Conservation (phyloP, 2,797 vertebrate genomes). For the Galagoides demidoff region DNA sequence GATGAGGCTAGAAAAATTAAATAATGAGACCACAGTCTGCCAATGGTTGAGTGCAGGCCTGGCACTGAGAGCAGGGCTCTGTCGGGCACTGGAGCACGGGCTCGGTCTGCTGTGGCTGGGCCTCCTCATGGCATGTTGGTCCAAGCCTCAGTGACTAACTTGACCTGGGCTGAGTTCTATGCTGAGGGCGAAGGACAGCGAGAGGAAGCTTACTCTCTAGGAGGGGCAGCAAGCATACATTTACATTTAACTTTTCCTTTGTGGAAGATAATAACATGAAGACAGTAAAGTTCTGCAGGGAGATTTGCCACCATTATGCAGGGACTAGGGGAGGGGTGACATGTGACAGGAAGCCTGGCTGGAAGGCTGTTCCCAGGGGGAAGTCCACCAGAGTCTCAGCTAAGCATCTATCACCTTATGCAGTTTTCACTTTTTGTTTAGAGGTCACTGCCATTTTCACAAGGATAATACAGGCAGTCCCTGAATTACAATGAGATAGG, state of each 20-base stretch:
- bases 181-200: not conserved
- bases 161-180: not conserved
- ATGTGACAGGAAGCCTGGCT: not conserved
- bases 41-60: not conserved
- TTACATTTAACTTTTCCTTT: not conserved
- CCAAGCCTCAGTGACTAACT: not conserved
- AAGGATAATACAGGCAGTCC: not conserved
- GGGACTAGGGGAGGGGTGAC: too few relatives aligned
- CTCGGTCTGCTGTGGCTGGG: not conserved
- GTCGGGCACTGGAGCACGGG: not conserved
- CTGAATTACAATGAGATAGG: too few relatives aligned
- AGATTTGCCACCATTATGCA: not conserved
- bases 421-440: constrained; percentile 29
- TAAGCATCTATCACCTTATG: not conserved
- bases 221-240: not conserved
- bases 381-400: not conserved
- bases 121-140: not conserved
- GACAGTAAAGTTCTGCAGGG: not conserved
- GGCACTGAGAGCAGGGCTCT: not conserved
- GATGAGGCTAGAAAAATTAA: not conserved
- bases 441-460: constrained; percentile 47
- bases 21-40: not conserved
- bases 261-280: not conserved
- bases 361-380: not conserved
- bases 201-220: not conserved